These are phyloP conservation scores for Heteropelma amictum DNA, from an alignment of 2,888 invertebrate species.

Conservation along the genomic window DNA sequence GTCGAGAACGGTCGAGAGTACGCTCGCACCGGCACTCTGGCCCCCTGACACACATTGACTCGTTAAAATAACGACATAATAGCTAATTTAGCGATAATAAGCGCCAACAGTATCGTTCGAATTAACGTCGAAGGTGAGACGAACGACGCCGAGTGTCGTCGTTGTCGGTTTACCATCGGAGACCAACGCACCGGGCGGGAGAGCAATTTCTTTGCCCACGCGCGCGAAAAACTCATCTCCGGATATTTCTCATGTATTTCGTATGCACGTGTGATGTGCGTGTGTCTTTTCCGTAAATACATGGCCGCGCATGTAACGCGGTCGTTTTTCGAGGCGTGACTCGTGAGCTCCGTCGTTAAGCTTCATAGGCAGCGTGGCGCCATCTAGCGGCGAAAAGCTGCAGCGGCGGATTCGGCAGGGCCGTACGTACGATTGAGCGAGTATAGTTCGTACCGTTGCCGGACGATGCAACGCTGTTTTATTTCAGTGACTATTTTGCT, in stretches of 20 bases:
- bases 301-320: background rate
- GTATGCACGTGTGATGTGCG: too few relatives aligned
- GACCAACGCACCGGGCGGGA: background rate
- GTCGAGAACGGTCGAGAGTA: slow-evolving; percentile 25
- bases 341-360: background rate
- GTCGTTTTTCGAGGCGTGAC: slow-evolving; percentile 30
- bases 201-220: slow-evolving; percentile 1
- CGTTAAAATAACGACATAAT: slow-evolving; percentile 78
- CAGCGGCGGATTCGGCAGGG: slow-evolving; percentile 34
- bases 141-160: slow-evolving; percentile 59
- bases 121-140: slow-evolving; percentile 78
- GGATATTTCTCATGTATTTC: too few relatives aligned
- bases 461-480: too few relatives aligned
- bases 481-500: too few relatives aligned
- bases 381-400: slow-evolving; percentile 19
- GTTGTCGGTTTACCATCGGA: slow-evolving; percentile 8
- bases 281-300: too few relatives aligned
- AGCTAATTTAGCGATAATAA: slow-evolving; percentile 78
- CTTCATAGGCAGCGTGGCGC: slow-evolving; percentile 7
- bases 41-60: slow-evolving; percentile 78
- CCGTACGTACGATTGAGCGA: background rate
- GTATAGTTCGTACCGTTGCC: too few relatives aligned
- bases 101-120: slow-evolving; percentile 75
- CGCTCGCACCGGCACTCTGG: slow-evolving; percentile 56
- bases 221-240: too few relatives aligned